Evolutionary conservation across 2,797 vertebrate genomes (phyloP).

Genomic region (Sebastes goodei): DNA sequence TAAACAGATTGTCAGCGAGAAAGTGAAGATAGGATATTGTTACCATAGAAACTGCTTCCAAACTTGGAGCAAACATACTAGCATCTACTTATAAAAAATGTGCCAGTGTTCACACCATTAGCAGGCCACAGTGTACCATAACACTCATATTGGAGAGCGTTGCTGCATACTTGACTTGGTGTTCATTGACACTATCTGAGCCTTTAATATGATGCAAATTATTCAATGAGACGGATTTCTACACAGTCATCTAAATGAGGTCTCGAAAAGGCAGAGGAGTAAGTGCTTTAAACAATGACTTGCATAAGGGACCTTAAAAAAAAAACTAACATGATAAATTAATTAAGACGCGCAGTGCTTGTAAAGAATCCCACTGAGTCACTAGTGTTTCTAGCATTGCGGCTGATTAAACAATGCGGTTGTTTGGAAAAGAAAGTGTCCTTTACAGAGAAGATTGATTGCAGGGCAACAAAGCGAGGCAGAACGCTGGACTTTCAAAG

Average conservation of each 20-base stretch:
- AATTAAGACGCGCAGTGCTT: constrained; percentile 45
- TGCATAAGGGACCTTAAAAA: constrained; percentile 8
- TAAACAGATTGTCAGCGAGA: constrained; percentile 68
- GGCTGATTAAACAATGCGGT: constrained; percentile 45
- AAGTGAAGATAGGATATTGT: constrained; percentile 68
- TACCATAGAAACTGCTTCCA: constrained; percentile 84
- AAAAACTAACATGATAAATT: constrained; percentile 35
- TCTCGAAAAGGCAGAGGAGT: constrained; percentile 22
- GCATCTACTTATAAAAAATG: constrained; percentile 79
- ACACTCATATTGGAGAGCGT: constrained; percentile 64
- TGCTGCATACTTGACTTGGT: constrained; percentile 62
- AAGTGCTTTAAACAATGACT: constrained; percentile 41
- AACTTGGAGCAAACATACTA: constrained; percentile 79
- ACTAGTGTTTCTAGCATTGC: constrained; percentile 34
- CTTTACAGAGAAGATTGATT: constrained; percentile 71
- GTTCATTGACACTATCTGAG: constrained; percentile 54
- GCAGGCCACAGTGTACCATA: constrained; percentile 75
- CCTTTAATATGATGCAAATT: constrained; percentile 62
- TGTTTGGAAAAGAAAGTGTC: constrained; percentile 27
- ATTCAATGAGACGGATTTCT: constrained; percentile 50
- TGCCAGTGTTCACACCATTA: constrained; percentile 82
- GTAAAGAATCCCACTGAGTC: constrained; percentile 40
- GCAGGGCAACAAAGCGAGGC: constrained; percentile 60
- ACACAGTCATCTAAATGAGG: constrained; percentile 28
- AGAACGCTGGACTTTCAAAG: constrained; percentile 54